Evolutionary conservation across 30 jellyfish, hydroid and myxozoan genomes (phyloP), one percentile per base, ranked within the genome.

Genomic region (Nemopilema nomurai): DNA sequence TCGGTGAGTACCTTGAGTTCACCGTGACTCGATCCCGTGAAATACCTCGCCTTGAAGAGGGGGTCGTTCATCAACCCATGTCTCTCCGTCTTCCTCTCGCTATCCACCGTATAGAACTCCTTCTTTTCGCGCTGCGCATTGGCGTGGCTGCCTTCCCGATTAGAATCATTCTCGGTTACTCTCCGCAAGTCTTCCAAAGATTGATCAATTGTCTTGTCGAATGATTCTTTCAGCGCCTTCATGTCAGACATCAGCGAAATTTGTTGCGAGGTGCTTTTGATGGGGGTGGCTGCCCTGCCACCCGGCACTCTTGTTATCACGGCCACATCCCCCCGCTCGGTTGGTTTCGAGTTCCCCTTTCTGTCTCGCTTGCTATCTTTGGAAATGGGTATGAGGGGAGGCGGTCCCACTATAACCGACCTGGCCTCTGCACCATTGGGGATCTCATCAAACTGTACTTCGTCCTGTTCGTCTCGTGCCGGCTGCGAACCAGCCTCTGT

Each of bases 181-280:
- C 81, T 77, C 50, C 89, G 32, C 16, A 90, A 49, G 21, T 76
- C 77, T 28, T 77, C 90, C 57, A 90, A 51, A 9, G 93, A 79
- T 16, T 82, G 90, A 64, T 90, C 92, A 26, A 90, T 90, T 4
- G 71, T 69, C 62, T 75, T 82, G 33, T 90, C 92, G 32, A 87
- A 81, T 4, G 91, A 62, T 16, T 87, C 89, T n/a, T 51, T 71
- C 82, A 79, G 77, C 62, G 90, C 80, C 33, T 83, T 75, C 50
- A 79, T 29, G 64, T 83, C 93, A 30, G 94, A 92, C 64, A 67
- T 51, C 1, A 90, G 52, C 19, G 97, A 90, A 18, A 84, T 73
- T 0, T 84, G 93, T 17, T 51, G 82, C 9, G 67, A 24, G 32
- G 66, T 22, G 52, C 27, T 17, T 21, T 22, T 30, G 24, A 69